A percentile compares a stretch with the other conserved stretches of the same genome.
phyloP scores from a whole-genome alignment of 2,888 invertebrate genomes.

The Cremastobaeus sp. region DNA sequence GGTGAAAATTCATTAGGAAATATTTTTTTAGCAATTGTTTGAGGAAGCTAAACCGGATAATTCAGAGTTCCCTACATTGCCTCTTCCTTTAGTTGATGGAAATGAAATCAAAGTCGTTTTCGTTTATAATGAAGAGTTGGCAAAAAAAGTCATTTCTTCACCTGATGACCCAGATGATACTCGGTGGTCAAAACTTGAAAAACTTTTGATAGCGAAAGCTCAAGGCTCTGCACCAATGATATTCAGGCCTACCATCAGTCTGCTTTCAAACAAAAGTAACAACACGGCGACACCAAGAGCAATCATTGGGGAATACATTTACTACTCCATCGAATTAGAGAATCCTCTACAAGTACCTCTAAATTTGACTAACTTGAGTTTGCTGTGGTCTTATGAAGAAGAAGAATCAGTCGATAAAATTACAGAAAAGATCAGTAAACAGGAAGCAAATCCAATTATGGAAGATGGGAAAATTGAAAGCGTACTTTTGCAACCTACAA shows the following conservation, averaged over 20 bases:
- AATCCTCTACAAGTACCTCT: conserved; percentile 88
- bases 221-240: conserved; percentile 85
- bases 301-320: conserved; percentile 89
- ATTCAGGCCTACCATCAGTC: conserved; percentile 87
- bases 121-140: conserved; percentile 78
- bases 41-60: conserved; percentile 76
- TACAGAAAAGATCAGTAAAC: conserved; percentile 65
- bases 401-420: conserved; percentile 75
- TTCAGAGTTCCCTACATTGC: conserved; percentile 82
- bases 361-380: conserved; percentile 83
- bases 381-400: conserved; percentile 85
- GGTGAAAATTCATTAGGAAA: too few species aligned
- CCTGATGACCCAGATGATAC: conserved; percentile 77
- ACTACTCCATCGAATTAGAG: conserved; percentile 86
- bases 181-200: conserved; percentile 87
- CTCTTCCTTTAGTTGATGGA: conserved; percentile 86
- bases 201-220: conserved; percentile 86
- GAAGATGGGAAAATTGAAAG: conserved; percentile 81
- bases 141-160: conserved; percentile 71
- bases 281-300: conserved; percentile 84
- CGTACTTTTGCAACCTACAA: conserved; percentile 81
- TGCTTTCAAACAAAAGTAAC: conserved; percentile 85
- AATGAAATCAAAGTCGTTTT: conserved; percentile 85
- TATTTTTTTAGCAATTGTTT: conserved; percentile 67
- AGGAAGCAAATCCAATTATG: conserved; percentile 66